These are phyloP conservation scores for Ferrisia virgata DNA, from an alignment of 2,888 invertebrate species.

Conservation along the genomic window DNA sequence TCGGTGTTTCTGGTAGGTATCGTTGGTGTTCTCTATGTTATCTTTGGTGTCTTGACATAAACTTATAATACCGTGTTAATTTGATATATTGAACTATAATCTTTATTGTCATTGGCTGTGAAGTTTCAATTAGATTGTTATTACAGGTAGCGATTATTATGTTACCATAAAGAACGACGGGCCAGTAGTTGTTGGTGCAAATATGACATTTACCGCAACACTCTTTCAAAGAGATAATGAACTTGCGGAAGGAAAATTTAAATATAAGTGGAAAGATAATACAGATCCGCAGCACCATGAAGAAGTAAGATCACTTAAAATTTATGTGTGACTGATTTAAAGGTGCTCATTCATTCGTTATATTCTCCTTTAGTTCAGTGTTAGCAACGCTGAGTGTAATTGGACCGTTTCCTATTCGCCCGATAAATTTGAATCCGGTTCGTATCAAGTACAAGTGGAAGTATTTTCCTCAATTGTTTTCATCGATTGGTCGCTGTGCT, in stretches of 20 bases:
- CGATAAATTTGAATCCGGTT: slow-evolving; percentile 58
- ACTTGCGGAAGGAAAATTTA: background rate
- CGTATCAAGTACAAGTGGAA: slow-evolving; percentile 60
- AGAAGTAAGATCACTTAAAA: background rate
- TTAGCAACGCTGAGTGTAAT: slow-evolving; percentile 53
- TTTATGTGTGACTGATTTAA: background rate
- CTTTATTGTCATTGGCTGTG: background rate
- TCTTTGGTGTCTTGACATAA: too few relatives aligned
- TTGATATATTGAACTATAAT: too few relatives aligned
- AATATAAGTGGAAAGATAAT: slow-evolving; percentile 24
- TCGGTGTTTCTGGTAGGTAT: too few relatives aligned
- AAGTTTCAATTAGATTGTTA: background rate
- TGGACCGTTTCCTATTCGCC: slow-evolving; percentile 64
- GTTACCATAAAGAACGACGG: slow-evolving; percentile 63
- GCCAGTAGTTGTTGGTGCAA: slow-evolving; percentile 68
- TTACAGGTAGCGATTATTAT: slow-evolving; percentile 50
- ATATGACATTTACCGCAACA: slow-evolving; percentile 66
- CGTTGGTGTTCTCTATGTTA: too few relatives aligned
- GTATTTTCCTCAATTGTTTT: slow-evolving; percentile 52
- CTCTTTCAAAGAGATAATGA: slow-evolving; percentile 55
- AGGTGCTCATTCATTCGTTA: background rate
- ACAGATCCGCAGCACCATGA: background rate
- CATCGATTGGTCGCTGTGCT: slow-evolving; percentile 53
- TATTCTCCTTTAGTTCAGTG: background rate
- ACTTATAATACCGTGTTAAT: too few relatives aligned